These are phyloP conservation scores for Chymomyza fuscimana DNA, from an alignment of 2,888 invertebrate species.

Conservation along the genomic window DNA sequence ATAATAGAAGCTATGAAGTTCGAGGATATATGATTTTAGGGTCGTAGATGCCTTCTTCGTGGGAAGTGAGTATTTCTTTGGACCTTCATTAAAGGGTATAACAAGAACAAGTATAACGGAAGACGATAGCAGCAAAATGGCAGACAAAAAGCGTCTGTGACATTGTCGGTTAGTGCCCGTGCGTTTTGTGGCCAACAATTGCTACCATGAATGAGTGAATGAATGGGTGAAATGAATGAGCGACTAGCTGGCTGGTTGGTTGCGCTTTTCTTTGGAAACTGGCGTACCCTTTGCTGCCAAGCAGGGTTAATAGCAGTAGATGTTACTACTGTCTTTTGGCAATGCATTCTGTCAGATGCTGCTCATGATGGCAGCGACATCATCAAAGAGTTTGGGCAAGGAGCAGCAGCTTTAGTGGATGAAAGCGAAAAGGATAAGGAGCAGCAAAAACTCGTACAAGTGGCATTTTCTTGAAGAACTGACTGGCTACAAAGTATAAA, in stretches of 20 bases:
- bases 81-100: no score
- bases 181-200: conserved; percentile 2
- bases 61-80: no score
- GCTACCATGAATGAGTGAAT: conserved; percentile 32
- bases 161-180: conserved; percentile 31
- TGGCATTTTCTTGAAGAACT: conserved; percentile 35
- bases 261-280: not conserved
- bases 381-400: not conserved
- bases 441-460: conserved; percentile 14
- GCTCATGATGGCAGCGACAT: not conserved
- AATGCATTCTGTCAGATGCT: not conserved
- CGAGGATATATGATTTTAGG: no score
- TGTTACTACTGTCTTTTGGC: conserved; percentile 1
- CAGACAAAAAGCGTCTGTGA: conserved; percentile 36
- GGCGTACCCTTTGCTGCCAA: conserved; percentile 20
- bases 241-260: conserved; percentile 10
- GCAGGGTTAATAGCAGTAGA: conserved; percentile 48
- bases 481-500: conserved; percentile 61
- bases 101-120: conserved; percentile 5
- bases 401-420: not conserved
- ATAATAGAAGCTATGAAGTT: no score
- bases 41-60: no score
- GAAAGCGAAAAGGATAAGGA: conserved; percentile 1
- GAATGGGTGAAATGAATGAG: conserved; percentile 41
- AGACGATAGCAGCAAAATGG: conserved; percentile 19